Conservation (phyloP, 2,113 vertebrate genomes). For the Polypterus senegalus region DNA sequence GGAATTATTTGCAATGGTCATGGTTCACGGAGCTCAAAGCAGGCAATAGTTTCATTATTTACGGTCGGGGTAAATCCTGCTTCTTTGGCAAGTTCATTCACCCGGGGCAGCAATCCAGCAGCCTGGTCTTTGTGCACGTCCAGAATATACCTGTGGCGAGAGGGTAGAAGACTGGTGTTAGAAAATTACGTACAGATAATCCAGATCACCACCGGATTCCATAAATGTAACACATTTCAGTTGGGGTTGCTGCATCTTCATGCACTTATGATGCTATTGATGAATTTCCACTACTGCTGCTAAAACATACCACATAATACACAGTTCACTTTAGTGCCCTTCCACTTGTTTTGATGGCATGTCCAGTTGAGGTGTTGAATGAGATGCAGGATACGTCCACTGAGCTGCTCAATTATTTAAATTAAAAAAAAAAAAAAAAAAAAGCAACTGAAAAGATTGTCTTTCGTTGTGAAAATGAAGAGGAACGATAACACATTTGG, state of each 20-base stretch:
- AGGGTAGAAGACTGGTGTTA: background rate
- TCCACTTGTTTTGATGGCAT: background rate
- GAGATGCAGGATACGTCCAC: too few species aligned
- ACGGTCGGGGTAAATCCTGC: constrained; percentile 42
- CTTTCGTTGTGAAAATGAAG: too few species aligned
- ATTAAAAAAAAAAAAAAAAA: too few species aligned
- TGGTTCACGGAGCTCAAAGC: constrained; percentile 1
- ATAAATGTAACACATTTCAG: constrained; percentile 19
- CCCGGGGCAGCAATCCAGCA: constrained; percentile 38
- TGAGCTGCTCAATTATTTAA: too few species aligned
- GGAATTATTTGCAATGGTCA: too few species aligned
- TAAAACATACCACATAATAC: constrained; percentile 4
- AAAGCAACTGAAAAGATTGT: too few species aligned
- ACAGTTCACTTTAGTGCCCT: constrained; percentile 11
- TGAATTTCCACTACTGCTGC: constrained; percentile 28
- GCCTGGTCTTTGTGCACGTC: constrained; percentile 62
- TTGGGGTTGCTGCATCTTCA: constrained; percentile 25
- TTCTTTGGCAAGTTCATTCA: constrained; percentile 35
- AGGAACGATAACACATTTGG: too few species aligned
- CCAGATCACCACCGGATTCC: fast-evolving
- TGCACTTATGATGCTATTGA: constrained; percentile 19
- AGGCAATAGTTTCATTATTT: constrained; percentile 22
- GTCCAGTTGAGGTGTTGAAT: too few species aligned
- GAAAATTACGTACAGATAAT: background rate
- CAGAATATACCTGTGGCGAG: constrained; percentile 58